These are phyloP conservation scores for Herpetotheres cachinnans DNA, from an alignment of 2,113 vertebrate genomes.

Conservation along the genomic window DNA sequence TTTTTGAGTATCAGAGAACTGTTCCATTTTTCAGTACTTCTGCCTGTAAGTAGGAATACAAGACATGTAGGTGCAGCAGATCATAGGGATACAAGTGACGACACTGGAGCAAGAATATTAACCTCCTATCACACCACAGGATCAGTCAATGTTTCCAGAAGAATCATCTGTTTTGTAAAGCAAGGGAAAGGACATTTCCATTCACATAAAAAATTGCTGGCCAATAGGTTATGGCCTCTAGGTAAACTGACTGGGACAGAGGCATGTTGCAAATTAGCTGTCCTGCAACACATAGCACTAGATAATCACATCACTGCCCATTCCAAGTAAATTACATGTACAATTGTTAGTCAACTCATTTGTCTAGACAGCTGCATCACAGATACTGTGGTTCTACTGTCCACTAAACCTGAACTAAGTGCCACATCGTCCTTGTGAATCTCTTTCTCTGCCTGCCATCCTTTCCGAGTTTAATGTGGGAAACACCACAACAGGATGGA, in stretches of 20 bases:
- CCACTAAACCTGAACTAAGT: background rate
- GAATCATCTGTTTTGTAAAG: background rate
- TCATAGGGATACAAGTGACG: background rate
- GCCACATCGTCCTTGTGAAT: background rate
- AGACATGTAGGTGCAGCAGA: background rate
- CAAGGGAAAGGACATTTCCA: background rate
- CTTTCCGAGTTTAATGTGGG: background rate
- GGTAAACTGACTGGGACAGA: background rate
- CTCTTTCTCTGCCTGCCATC: background rate
- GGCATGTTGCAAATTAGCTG: background rate
- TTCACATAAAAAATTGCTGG: background rate
- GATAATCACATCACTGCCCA: background rate
- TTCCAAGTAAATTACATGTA: background rate
- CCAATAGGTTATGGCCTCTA: background rate
- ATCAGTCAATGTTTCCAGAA: background rate
- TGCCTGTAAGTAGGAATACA: background rate
- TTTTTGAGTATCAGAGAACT: background rate
- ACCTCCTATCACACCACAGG: background rate
- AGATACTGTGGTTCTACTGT: background rate
- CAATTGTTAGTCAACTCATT: background rate
- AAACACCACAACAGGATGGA: background rate
- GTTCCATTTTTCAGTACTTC: background rate
- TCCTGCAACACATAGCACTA: background rate
- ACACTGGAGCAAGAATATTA: background rate
- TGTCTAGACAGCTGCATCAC: background rate